A percentile compares a stretch with the other conserved stretches of the same genome.
phyloP scores from a whole-genome alignment of 1,140 invertebrate species.

The Ephestia elutella region DNA sequence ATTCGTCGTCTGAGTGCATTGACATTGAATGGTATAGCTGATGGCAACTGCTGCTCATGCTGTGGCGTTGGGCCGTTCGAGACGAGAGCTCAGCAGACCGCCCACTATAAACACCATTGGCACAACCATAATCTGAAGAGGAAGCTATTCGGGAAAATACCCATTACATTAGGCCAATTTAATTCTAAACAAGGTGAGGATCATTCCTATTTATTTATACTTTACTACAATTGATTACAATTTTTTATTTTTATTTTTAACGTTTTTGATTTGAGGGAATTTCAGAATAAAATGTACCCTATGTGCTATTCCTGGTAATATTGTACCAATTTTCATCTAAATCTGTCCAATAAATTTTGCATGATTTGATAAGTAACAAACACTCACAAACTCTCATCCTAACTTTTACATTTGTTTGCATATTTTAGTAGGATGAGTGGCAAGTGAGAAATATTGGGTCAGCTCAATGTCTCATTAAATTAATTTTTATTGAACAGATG shows the following conservation, averaged over 20 bases:
- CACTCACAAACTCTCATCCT: no score
- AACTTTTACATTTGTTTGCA: no score
- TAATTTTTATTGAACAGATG: constrained; percentile 64
- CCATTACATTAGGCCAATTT: constrained; percentile 55
- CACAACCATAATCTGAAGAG: constrained; percentile 68
- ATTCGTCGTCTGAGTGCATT: constrained; percentile 55
- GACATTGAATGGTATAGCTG: constrained; percentile 46
- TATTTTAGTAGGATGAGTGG: no score
- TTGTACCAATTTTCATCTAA: no score
- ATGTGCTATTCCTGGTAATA: no score
- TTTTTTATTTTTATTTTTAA: background rate
- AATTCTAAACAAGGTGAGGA: constrained; percentile 56
- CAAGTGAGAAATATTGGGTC: no score
- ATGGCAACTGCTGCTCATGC: constrained; percentile 62
- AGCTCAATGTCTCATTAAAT: no score
- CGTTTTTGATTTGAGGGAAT: no score
- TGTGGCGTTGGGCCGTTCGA: constrained; percentile 70
- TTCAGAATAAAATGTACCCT: no score
- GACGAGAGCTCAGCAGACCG: constrained; percentile 53
- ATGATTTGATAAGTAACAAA: no score
- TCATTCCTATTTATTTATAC: background rate
- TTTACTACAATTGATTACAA: background rate
- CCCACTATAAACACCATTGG: constrained; percentile 71
- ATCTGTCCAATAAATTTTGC: no score
- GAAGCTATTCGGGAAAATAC: constrained; percentile 61